Evolutionary conservation across 2,888 invertebrate genomes (phyloP).

Genomic region (Lissocephala sabroskyi): DNA sequence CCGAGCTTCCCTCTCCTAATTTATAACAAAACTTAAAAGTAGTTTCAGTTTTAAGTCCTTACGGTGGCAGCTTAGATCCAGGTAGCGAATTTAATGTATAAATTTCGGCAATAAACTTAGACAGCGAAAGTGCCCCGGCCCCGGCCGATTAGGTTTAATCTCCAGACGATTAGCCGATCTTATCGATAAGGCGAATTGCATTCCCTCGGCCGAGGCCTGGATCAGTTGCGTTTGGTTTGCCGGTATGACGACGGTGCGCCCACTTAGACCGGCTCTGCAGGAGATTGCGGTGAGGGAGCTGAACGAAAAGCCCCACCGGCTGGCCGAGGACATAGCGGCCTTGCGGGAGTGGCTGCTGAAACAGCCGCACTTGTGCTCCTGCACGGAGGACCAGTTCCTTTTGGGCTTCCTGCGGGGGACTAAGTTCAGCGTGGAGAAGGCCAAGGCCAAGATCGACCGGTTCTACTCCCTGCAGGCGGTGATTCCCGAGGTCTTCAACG

Average conservation of each 20-base stretch:
- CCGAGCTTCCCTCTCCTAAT: no score
- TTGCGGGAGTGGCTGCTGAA: constrained; percentile 74
- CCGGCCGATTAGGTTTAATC: no score
- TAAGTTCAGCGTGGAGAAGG: constrained; percentile 75
- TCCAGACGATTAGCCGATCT: no score
- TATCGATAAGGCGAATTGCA: no score
- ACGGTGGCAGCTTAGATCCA: constrained; percentile 54
- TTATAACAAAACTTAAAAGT: no score
- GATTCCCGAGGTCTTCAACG: constrained; percentile 76
- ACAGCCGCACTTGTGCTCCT: constrained; percentile 73
- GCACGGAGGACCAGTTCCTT: constrained; percentile 73
- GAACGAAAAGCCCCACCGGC: constrained; percentile 72
- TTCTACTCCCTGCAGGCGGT: constrained; percentile 76
- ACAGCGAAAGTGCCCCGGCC: not conserved
- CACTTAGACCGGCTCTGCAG: constrained; percentile 52
- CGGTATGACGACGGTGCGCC: no score
- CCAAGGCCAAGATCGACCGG: constrained; percentile 76
- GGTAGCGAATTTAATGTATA: no score
- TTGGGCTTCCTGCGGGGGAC: constrained; percentile 74
- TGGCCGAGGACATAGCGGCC: constrained; percentile 66
- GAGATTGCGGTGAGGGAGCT: constrained; percentile 72
- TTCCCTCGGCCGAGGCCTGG: no score
- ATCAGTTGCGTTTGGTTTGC: no score
- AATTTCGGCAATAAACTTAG: no score
- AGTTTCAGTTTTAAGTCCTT: no score